Evolutionary conservation across 2,113 vertebrate genomes (phyloP), one percentile per base, ranked within the genome.

Genomic region (Murina feae): DNA sequence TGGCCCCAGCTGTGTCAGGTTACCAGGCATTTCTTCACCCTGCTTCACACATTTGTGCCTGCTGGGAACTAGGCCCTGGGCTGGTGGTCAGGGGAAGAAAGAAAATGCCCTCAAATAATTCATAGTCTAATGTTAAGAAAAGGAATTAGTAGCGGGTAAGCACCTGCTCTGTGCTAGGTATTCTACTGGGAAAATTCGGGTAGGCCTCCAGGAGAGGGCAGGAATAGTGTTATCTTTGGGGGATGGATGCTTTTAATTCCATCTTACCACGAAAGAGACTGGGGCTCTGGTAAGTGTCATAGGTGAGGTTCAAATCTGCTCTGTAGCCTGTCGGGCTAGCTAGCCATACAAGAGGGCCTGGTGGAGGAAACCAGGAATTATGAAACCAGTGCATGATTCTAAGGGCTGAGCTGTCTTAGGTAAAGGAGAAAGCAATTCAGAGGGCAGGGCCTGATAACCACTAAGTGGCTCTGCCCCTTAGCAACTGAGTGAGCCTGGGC

Each of bases 1-100:
- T 99, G 96, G 98, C 98, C 44, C 98, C 98, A 0, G 98, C 98
- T 9, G 98, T 99, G 90, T 99, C 98, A 1, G 98, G 98, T 98
- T 94, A 96, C 13, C 78, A 4, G 23, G 6, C 0, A 0, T 60
- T 44, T 17, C 28, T 21, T 60, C 9, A 2, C 17, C 6, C 49
- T 20, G 0, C 51, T 10, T 2, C 17, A 1, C 0, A 1, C 82
- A 0, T 49, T 21, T 8, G 9, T 44, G 49, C 8, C 69, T 35
- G 0, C 5, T 1, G 13, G 65, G 16, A 39, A 0, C 13, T 65
- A 35, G 23, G 10, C 44, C 20, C 55, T 20, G 32, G n/a, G 12
- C 78, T n/a, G 2, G 7, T 21, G 25, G 16, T 17, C 1, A 0
- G 2, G 37, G 23, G 7, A 30, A n/a, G 49, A 12, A 37, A n/a